A percentile compares a stretch with the other conserved stretches of the same genome.
Evolutionary conservation across 2,113 vertebrate genomes (phyloP).

Genomic region (Porphyrio hochstetteri): DNA sequence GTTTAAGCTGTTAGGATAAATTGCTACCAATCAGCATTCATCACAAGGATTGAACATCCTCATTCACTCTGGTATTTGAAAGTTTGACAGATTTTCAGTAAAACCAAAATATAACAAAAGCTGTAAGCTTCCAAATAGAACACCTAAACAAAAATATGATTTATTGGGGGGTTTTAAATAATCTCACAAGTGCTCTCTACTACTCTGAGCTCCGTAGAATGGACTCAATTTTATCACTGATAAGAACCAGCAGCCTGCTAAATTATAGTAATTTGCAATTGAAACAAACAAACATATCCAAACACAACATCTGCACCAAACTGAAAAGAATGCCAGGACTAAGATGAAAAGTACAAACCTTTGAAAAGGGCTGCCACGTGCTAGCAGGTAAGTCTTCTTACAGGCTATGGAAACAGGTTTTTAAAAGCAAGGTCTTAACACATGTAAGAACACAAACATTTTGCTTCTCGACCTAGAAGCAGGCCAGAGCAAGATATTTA

Average conservation of each 20-base stretch:
- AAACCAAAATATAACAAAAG: neutral
- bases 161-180: neutral
- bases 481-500: neutral
- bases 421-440: neutral
- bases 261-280: neutral
- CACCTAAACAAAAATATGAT: neutral
- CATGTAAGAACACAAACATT: neutral
- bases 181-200: neutral
- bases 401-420: fast-evolving
- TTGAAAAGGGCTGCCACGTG: neutral
- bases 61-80: neutral
- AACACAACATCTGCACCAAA: neutral
- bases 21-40: neutral
- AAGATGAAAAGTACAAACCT: neutral
- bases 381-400: neutral
- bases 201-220: neutral
- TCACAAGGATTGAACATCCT: neutral
- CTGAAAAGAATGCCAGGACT: neutral
- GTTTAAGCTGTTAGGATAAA: neutral
- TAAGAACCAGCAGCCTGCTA: neutral
- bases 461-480: neutral
- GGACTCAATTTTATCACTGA: neutral
- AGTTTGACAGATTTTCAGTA: neutral
- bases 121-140: neutral
- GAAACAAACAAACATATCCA: neutral